Percentiles rank a stretch among this genome's conserved stretches.
Conservation (phyloP, 2,113 vertebrate species). For the Ovibos moschatus region DNA sequence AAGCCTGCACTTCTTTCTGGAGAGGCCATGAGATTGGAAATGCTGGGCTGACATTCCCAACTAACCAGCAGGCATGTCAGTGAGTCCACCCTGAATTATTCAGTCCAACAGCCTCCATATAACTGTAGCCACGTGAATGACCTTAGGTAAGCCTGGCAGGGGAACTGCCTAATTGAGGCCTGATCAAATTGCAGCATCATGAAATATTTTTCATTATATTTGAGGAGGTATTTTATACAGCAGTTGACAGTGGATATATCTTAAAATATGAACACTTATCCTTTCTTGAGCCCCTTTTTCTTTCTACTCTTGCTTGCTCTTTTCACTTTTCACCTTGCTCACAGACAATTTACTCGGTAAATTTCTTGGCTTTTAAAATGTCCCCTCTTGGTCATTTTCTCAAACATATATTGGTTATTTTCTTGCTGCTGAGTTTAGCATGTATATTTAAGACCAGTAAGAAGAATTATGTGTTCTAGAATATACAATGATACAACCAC, state of each 20-base stretch:
- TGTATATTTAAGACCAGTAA: background rate
- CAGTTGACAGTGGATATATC: background rate
- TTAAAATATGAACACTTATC: background rate
- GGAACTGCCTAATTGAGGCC: background rate
- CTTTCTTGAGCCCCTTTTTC: background rate
- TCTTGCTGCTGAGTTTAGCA: background rate
- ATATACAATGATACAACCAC: background rate
- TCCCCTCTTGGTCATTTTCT: background rate
- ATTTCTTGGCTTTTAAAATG: conserved; percentile 28
- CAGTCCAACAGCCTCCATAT: background rate
- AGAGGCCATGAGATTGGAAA: background rate
- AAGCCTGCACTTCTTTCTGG: background rate
- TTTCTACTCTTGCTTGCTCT: background rate
- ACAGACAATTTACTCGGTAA: background rate
- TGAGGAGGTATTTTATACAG: background rate
- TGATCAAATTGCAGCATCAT: background rate
- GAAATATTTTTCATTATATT: background rate
- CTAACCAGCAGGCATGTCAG: background rate
- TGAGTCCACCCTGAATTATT: background rate
- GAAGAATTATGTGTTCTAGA: background rate
- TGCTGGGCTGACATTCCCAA: background rate
- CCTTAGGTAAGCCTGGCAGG: background rate
- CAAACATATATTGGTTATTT: background rate
- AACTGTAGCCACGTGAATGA: background rate
- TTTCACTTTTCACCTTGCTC: background rate